Conservation (phyloP, 1,140 invertebrate species). For the Panonychus citri region DNA sequence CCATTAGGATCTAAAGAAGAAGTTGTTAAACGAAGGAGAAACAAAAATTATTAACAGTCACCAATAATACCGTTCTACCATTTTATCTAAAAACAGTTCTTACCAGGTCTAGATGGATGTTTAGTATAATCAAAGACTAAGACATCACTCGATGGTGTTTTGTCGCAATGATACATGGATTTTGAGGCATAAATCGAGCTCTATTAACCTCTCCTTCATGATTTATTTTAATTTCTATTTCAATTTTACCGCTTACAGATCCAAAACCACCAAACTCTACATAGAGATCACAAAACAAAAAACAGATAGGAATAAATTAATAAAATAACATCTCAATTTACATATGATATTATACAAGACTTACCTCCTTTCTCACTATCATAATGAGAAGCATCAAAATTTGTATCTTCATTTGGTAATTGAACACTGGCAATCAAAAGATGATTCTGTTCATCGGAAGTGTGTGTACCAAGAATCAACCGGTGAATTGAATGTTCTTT, state of each 20-base stretch:
- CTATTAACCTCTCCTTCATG: conserved; percentile 99
- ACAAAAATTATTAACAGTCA: too few species aligned
- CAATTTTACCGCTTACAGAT: conserved; percentile 95
- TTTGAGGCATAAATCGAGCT: conserved; percentile 98
- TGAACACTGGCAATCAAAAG: conserved; percentile 94
- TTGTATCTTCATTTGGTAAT: conserved; percentile 92
- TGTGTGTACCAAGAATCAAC: conserved; percentile 94
- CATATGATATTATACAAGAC: too few species aligned
- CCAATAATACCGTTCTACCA: too few species aligned
- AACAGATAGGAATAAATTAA: too few species aligned
- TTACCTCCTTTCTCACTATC: conserved; percentile 86
- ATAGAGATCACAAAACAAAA: too few species aligned
- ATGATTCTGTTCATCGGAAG: conserved; percentile 99
- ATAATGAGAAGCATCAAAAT: conserved; percentile 97
- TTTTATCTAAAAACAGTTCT: too few species aligned
- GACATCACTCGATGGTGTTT: conserved; percentile 96
- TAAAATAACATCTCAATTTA: too few species aligned
- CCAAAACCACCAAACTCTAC: conserved; percentile 99
- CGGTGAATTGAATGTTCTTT: conserved; percentile 97
- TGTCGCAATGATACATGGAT: conserved; percentile 98
- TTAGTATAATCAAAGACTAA: conserved; percentile 99
- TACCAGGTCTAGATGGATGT: conserved; percentile 78
- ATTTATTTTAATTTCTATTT: conserved; percentile 99
- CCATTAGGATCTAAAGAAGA: conserved; percentile 59
- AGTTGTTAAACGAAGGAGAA: too few species aligned